Base-by-base conservation (phyloP, 92 coral and sea anemone species). In the Scolanthus callimorphus region DNA sequence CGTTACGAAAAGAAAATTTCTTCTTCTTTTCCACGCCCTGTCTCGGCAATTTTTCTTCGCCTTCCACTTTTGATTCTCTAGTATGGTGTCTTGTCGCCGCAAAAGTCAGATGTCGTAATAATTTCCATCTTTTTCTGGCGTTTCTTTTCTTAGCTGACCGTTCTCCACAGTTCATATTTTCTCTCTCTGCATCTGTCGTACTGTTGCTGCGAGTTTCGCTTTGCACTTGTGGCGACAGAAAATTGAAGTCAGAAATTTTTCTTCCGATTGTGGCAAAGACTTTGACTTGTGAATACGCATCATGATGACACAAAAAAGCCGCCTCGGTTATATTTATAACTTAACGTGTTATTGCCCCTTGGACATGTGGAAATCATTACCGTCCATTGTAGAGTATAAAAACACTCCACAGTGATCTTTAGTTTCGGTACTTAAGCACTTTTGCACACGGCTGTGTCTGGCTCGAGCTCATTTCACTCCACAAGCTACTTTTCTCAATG, bases 261-360 rank as follows among this genome's bases (percentile, higher is more conserved):
- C 46, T 25, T 68, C 65, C 11, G 65, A 55, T 23, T 68, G 64
- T 3, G 75, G 75, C 17, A 68, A 41, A 2, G 75, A 68, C 31
- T 57, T 51, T 3, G 75, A 68, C 47, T 68, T 68, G 17, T 46
- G 52, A 0, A 55, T 47, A 15, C 65, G 75, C 75, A 68, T 68
- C 75, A 68, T 68, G 4, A 9, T 46, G 15, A 34, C 6, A 34
- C 15, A 34, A 34, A 6, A 6, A 6, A 6, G 41, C 41, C 41
- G 41, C 41, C 41, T 15, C 41, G n/a, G n/a, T n/a, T 34, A 34
- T 6, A 34, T 34, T 6, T 15, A 34, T 6, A 34, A 6, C 41
- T 34, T 15, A 6, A 6, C 8, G 41, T 6, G 41, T n/a, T n/a
- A n/a, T n/a, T n/a, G n/a, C n/a, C n/a, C n/a, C n/a, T n/a, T n/a